A percentile compares a stretch with the other conserved stretches of the same genome.
phyloP scores from a whole-genome alignment of 2,888 invertebrate genomes.

The Bombylius major region DNA sequence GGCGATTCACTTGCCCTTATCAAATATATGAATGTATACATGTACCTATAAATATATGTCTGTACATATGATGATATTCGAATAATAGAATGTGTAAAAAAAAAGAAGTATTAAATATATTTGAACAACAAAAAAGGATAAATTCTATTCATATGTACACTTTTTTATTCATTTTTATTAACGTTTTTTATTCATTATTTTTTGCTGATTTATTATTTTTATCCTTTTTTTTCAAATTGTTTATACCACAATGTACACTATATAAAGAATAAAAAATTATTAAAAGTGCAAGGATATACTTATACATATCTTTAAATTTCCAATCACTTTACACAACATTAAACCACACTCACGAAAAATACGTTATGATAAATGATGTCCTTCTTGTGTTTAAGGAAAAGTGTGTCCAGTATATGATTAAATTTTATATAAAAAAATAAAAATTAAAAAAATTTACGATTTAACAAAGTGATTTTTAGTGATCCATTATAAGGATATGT shows the following conservation, averaged over 20 bases:
- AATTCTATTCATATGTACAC: background rate
- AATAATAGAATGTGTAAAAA: too few relatives aligned
- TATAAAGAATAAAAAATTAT: too few relatives aligned
- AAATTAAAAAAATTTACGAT: conserved; percentile 1
- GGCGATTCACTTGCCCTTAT: conserved; percentile 8
- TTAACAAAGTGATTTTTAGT: conserved; percentile 5
- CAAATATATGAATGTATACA: background rate
- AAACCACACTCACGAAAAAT: conserved; percentile 12
- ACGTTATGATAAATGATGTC: conserved; percentile 10
- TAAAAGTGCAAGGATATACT: background rate
- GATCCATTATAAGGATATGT: conserved; percentile 5
- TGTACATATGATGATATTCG: too few relatives aligned
- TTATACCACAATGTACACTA: too few relatives aligned
- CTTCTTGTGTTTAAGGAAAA: background rate
- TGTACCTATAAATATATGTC: background rate
- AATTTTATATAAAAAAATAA: background rate
- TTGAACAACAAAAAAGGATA: background rate
- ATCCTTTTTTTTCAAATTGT: too few relatives aligned
- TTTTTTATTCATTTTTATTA: background rate
- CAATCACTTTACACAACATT: conserved; percentile 13
- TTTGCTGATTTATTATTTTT: background rate
- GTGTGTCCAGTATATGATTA: conserved; percentile 6
- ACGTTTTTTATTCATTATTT: background rate
- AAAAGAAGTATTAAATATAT: too few relatives aligned
- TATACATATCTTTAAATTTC: conserved; percentile 11